Evolutionary conservation across 2,113 vertebrate species (phyloP), one percentile per base, ranked within the genome.

Genomic region (Vulpes ferrilata): DNA sequence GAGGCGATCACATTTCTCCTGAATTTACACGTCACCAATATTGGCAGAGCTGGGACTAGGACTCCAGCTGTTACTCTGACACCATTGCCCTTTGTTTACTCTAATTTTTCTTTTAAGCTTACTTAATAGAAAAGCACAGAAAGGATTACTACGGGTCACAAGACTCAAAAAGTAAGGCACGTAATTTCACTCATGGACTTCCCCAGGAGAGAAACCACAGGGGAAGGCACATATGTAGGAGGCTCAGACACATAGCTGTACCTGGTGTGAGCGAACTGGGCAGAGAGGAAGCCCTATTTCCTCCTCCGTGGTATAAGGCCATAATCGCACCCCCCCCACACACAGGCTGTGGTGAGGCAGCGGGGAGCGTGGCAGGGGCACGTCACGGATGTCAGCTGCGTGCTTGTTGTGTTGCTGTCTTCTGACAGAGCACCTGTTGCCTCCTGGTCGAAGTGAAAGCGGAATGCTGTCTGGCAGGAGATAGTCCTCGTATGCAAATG

Each of bases 41-140:
- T 4, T 3, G n/a, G 62, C 27, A 64, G 67, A 76, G 53, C 74
- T 32, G n/a, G 64, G 15, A 55, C n/a, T 51, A 32, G 74, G 55
- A 64, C 51, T 43, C 51, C 76, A 69, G 6, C 38, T 15, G 8
- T 84, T 27, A 55, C n/a, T 65, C 8, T 32, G 27, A 11, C 38
- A 13, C 7, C 27, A 17, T 78, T 88, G 60, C 38, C 22, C 15
- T 60, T 67, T 82, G 17, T 32, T 80, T 11, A 5, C 7, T 62
- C 55, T 22, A 62, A 16, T 12, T 25, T 43, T 81, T 96, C 43
- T 97, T 81, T 85, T 94, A 53, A 93, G 73, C 22, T 32, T 73
- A 59, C 13, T 74, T 83, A 64, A 22, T 11, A 7, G 35, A 81
- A 9, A 85, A n/a, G 76, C 32, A 48, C 4, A 60, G 90, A 62